Percentiles rank a stretch among this genome's conserved stretches.
These are phyloP conservation scores for Amyelois transitella DNA, from an alignment of 1,140 invertebrate species.

Conservation along the genomic window DNA sequence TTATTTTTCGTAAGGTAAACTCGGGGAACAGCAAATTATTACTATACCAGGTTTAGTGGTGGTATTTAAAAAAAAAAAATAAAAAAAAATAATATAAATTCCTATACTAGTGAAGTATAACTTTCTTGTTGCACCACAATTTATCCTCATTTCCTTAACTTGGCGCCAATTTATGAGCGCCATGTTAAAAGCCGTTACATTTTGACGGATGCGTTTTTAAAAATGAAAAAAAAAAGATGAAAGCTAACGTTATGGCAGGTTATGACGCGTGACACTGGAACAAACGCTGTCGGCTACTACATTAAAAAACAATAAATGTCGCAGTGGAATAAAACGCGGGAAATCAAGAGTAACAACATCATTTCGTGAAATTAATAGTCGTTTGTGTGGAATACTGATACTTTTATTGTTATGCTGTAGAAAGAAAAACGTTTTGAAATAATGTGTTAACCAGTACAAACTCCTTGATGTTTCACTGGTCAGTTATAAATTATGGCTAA, in stretches of 20 bases:
- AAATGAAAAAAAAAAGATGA: constrained; percentile 49
- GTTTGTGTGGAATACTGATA: constrained; percentile 22
- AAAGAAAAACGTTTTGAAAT: too few relatives aligned
- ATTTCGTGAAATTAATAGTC: constrained; percentile 34
- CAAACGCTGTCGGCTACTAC: constrained; percentile 45
- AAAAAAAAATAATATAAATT: too few relatives aligned
- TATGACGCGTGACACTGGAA: constrained; percentile 43
- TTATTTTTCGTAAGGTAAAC: too few relatives aligned
- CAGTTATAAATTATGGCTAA: too few relatives aligned
- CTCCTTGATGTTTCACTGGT: too few relatives aligned
- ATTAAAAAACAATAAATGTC: constrained; percentile 60
- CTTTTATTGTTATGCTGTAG: constrained; percentile 5
- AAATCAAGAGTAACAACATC: constrained; percentile 18
- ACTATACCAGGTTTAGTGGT: too few relatives aligned
- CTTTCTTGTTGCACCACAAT: too few relatives aligned
- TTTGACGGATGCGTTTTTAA: constrained; percentile 41
- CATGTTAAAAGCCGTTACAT: constrained; percentile 32
- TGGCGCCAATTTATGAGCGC: constrained; percentile 25
- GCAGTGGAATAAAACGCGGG: constrained; percentile 9
- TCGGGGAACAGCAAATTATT: too few relatives aligned
- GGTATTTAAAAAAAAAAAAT: too few relatives aligned
- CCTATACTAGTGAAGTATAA: too few relatives aligned
- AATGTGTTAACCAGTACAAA: too few relatives aligned
- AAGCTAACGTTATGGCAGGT: constrained; percentile 31
- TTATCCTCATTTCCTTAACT: constrained; percentile 6